Base-by-base conservation (phyloP, 2,797 vertebrate genomes). In the Furcifer pardalis region DNA sequence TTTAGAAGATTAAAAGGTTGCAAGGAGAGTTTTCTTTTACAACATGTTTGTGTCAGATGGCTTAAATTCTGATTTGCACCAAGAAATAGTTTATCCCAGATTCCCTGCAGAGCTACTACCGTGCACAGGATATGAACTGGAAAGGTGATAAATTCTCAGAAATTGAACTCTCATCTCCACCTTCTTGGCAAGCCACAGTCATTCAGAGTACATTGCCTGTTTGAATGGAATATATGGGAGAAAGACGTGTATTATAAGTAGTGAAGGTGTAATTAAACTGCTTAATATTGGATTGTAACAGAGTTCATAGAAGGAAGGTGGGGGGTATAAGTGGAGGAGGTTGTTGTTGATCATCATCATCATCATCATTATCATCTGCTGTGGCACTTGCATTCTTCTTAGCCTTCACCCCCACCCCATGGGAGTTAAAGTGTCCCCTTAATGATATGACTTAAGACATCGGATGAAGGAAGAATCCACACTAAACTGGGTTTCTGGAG, bases 1-100 rank as follows among this genome's bases (percentile, higher is more conserved):
- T 71, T 84, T 86, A 87, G 84, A 87, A 85, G 66, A 84, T 87
- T 63, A 56, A 74, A 80, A 65, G 83, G 72, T 65, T 72, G 2
- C 75, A 49, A 13, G n/a, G 71, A 65, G 79, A 5, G 59, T 10
- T 9, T 15, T 0, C 49, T 72, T 88, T 74, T 80, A 8, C 21
- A 69, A 59, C 5, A 42, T 81, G 81, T 79, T 49, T 75, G 79
- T 21, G 52, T 62, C 52, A 52, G n/a, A 84, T 74, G 49, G 5
- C 30, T 59, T 75, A 27, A 44, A 85, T 81, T 76, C 63, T 69
- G 46, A 25, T 19, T 60, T n/a, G 59, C 56, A 49, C 3, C 13
- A 2, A 4, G 27, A 15, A 66, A 69, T 27, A 30, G 69, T 66
- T 69, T 81, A 37, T n/a, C 21, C n/a, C 40, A 46, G 35, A 35